These are phyloP conservation scores for Capreolus pygargus DNA, from an alignment of 2,113 vertebrate genomes.

Conservation along the genomic window DNA sequence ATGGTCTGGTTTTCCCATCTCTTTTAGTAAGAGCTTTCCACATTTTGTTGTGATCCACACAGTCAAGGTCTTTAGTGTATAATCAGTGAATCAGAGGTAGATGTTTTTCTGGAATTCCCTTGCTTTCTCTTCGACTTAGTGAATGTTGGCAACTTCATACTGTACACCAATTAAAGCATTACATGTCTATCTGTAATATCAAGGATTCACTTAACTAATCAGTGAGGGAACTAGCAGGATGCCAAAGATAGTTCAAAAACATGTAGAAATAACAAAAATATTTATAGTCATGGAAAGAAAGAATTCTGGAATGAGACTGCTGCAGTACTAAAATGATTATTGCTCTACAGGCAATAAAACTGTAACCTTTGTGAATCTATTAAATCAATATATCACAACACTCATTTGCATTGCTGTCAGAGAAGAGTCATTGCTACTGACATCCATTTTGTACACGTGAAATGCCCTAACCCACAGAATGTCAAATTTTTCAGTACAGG, in stretches of 20 bases:
- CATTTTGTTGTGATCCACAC: not conserved
- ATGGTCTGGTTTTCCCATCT: not conserved
- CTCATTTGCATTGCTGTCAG: not conserved
- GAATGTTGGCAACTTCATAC: not conserved
- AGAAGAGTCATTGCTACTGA: not conserved
- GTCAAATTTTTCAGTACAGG: not conserved
- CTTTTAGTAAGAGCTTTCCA: not conserved
- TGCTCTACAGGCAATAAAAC: not conserved
- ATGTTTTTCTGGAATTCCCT: not conserved
- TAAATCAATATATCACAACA: not conserved
- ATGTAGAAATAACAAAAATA: not conserved
- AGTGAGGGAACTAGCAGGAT: not conserved
- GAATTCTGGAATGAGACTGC: not conserved
- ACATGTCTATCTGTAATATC: not conserved
- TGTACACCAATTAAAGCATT: not conserved
- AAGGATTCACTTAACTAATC: not conserved
- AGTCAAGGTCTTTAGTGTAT: not conserved
- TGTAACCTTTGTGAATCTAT: not conserved
- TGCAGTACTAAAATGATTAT: not conserved
- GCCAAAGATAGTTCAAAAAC: not conserved
- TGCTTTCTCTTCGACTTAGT: not conserved
- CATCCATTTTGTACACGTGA: not conserved
- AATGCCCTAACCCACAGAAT: not conserved
- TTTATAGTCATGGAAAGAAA: not conserved
- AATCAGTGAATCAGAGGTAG: not conserved